Base-by-base conservation (phyloP, 2,113 vertebrate genomes). In the Ascaphus truei region DNA sequence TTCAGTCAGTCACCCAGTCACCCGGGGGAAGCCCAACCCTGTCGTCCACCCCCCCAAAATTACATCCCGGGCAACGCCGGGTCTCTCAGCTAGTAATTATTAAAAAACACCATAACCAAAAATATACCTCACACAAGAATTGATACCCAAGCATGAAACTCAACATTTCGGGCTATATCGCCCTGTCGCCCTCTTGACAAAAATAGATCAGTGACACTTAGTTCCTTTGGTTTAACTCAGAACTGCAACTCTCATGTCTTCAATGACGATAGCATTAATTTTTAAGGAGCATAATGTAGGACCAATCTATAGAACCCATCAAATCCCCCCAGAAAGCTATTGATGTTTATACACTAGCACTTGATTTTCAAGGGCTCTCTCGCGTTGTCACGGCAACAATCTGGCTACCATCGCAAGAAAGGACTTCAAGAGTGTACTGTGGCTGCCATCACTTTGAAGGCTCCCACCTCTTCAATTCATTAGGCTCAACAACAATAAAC, bases 211-310 rank as follows among this genome's bases (percentile, higher is more conserved):
- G n/a, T n/a, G n/a, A n/a, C n/a, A n/a, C n/a, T n/a, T n/a, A n/a
- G n/a, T n/a, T n/a, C n/a, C n/a, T n/a, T n/a, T n/a, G n/a, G n/a
- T n/a, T n/a, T n/a, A n/a, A n/a, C n/a, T n/a, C n/a, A 39, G 39
- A 30, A 27, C 23, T 7, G 31, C 22, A 18, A 31, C 25, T 65
- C 47, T 48, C 15, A 16, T 4, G 13, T 29, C 22, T 29, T 65
- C 62, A 41, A 5, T 53, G 48, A 53, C 53, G 36, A 25, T 33
- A 50, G 30, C 30, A 51, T 59, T 37, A 25, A 50, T 68, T 59
- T 31, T 59, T 68, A 59, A 68, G 59, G 30, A 59, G 55, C 55
- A 59, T 23, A 29, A 41, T 34, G 52, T 23, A 47, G 33, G 30
- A 50, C 43, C 37, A 59, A 58, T 58, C 47, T 58, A 68, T 53